A percentile compares a stretch with the other conserved stretches of the same genome.
These are phyloP conservation scores for Colletes collaris DNA, from an alignment of 2,888 invertebrate genomes.

Conservation along the genomic window DNA sequence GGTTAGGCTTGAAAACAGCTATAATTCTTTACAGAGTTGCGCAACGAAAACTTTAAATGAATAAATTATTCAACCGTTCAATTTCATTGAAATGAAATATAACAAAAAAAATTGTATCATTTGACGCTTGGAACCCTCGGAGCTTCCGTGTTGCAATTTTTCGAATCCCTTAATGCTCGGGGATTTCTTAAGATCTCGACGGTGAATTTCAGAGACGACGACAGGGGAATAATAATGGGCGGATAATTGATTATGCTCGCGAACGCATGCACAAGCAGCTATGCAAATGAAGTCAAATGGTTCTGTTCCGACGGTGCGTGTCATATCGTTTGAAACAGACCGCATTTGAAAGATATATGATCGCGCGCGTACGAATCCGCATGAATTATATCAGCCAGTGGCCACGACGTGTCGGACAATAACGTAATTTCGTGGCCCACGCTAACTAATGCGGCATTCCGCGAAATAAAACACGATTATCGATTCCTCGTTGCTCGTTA, in stretches of 20 bases:
- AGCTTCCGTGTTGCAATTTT: neutral
- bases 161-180: neutral
- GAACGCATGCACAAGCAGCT: conserved; percentile 14
- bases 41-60: too few relatives aligned
- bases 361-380: conserved; percentile 42
- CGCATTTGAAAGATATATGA: conserved; percentile 58
- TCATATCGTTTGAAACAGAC: conserved; percentile 44
- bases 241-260: conserved; percentile 50
- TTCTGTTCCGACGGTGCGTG: conserved; percentile 23
- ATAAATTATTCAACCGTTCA: too few relatives aligned
- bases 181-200: conserved; percentile 24
- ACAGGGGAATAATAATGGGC: conserved; percentile 29
- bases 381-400: conserved; percentile 39
- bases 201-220: conserved; percentile 13
- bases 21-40: too few relatives aligned
- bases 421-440: conserved; percentile 37
- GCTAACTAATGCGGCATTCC: conserved; percentile 21
- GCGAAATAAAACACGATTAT: conserved; percentile 23
- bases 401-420: conserved; percentile 16
- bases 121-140: too few relatives aligned
- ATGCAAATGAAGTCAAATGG: conserved; percentile 55
- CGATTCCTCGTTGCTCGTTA: neutral
- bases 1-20: too few relatives aligned
- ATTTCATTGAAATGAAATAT: too few relatives aligned
- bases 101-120: too few relatives aligned